Evolutionary conservation across 2,888 invertebrate species (phyloP), one percentile per base, ranked within the genome.

Genomic region (Acleris laterana): DNA sequence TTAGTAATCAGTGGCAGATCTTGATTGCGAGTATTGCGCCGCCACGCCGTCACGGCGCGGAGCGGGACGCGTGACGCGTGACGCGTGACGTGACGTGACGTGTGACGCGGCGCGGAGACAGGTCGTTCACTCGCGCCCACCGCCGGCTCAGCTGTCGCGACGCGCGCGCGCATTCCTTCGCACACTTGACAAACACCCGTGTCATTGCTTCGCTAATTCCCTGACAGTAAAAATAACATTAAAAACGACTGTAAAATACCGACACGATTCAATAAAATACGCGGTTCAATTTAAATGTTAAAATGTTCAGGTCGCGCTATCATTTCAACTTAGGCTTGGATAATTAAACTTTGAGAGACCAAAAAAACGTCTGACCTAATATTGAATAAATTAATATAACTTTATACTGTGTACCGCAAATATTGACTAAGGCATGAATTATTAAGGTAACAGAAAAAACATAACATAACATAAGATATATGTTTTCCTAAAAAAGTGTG

Each of bases 91-190:
- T 28, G 52, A n/a, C 25, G 13, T 22, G 50, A 20, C 20, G 50
- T 20, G 4, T 22, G 20, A 13, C 13, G 22, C 50, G 22, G 11
- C 20, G 25, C 52, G 28, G 28, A 52, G 52, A 38, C 53, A 19
- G 64, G 64, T 60, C 64, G 49, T 60, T 60, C 64, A 65, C 64
- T 60, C 60, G 53, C 32, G 7, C 17, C 32, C 52, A 13, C 56
- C 11, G 20, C 38, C 32, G 32, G 28, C 56, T 56, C 49, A 49
- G 48, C 48, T 55, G 62, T 28, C 53, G 20, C 61, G 50, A 19
- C 59, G 59, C 38, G n/a, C n/a, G n/a, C 49, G 50, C 63, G 53
- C 58, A 59, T 48, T 59, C 59, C 48, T 32, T 13, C 20, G 6
- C 38, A 64, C 52, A 59, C 42, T 52, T 59, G 17, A 49, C 49